Evolutionary conservation across 2,113 vertebrate genomes (phyloP), one percentile per base, ranked within the genome.

Genomic region (Urocynchramus pylzowi): DNA sequence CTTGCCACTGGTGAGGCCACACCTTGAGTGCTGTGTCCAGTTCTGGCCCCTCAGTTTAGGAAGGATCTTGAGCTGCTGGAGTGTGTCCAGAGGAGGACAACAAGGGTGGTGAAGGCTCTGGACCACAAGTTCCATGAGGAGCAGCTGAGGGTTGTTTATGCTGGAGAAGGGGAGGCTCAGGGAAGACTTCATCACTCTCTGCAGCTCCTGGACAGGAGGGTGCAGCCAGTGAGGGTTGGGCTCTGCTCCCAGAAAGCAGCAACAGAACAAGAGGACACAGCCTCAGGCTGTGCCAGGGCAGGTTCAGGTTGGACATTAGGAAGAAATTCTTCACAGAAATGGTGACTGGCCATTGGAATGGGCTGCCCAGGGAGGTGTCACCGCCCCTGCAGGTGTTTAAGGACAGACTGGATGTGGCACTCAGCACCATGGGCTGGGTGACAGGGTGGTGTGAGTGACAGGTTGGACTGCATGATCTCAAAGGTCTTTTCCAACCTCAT

Each of bases 1-100:
- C 20, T 21, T 0, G 0, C 42, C 61, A 35, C 42, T 26, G 52
- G 13, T 31, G 26, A 35, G 26, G 21, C 2, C 2, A 0, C 37
- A 50, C 26, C 44, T 27, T 0, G 9, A 42, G 31, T 35, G 4
- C 21, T 9, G 17, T 42, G 52, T 18, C 71, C 83, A 42, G 44
- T 3, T 21, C 52, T 50, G 33, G 3, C 10, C 23, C 10, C n/a
- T 2, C 44, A 11, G 1, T 11, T 59, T 6, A 7, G 26, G 61
- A 57, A 26, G 52, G 52, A 21, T 1, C 0, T n/a, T 56, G 59
- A 47, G 16, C 0, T 4, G 9, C 20, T 31, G 9, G 13, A 35
- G 10, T 0, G 0, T 5, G 7, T 18, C 84, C 37, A 59, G 61
- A 44, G 37, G 5, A 35, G 16, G 27, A 16, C 44, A 67, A 16